Evolutionary conservation across 2,113 vertebrate genomes (phyloP), one percentile per base, ranked within the genome.

Genomic region (Rhinoptilus africanus): DNA sequence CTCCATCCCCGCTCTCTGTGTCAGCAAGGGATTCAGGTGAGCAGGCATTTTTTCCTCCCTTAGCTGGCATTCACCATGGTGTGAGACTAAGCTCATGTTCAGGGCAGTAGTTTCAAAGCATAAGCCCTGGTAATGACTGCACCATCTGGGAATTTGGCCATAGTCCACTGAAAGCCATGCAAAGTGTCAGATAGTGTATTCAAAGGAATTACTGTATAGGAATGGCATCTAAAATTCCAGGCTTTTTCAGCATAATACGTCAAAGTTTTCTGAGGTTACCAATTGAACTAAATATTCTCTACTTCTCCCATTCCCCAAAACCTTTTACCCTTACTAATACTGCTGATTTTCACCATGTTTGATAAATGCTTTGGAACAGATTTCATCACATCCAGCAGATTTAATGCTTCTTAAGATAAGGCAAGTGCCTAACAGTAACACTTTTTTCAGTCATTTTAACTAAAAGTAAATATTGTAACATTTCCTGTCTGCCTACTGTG

Each of bases 271-370:
- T 66, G 50, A 91, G 67, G 24, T 60, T 66, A 9, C 35, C 47
- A 6, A 0, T 13, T 75, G 54, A 82, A 85, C 76, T 62, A 57
- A 89, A 77, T 51, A 34, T 20, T 77, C 26, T 73, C 35, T 51
- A 10, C 27, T 64, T 83, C 63, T 86, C 37, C 27, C 35, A 4
- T 41, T 95, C 81, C 88, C 39, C 81, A 88, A 91, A 88, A 67
- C 80, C 81, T 69, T 92, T 94, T 97, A 73, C 86, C 92, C 86
- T 96, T 82, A 60, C 66, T 93, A 86, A 95, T 96, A 87, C 93
- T 57, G 62, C 34, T 1, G 8, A 89, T 92, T 96, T 91, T 95
- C 87, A 64, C 84, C 85, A 76, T 73, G 62, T 95, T 97, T 96
- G 89, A 95, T 90, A 94, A 96, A 95, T 35, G 10, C 76, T 88